Conservation (phyloP, 2,797 vertebrate species). For the Adelosebastes latens region DNA sequence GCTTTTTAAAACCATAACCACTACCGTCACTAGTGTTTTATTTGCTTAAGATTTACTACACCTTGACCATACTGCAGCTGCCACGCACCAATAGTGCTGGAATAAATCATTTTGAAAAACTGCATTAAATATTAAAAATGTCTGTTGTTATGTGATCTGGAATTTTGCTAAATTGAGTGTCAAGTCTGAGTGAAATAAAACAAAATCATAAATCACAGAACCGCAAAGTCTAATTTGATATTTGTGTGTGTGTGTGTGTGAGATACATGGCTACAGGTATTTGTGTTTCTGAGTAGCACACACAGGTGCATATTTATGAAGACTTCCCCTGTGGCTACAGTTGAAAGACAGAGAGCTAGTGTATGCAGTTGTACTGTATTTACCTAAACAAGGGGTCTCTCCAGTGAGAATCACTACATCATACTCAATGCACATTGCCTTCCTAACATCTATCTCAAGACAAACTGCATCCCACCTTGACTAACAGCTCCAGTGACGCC, state of each 20-base stretch:
- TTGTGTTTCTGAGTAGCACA: not conserved
- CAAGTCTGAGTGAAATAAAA: not conserved
- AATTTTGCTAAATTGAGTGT: not conserved
- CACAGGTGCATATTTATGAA: not conserved
- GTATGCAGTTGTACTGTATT: slow-evolving; percentile 3
- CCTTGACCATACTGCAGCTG: not conserved
- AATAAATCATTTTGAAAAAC: not conserved
- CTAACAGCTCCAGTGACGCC: slow-evolving; percentile 25
- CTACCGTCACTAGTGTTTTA: not conserved
- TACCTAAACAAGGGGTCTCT: not conserved
- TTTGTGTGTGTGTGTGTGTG: not conserved
- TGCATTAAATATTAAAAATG: not conserved
- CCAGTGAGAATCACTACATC: not conserved
- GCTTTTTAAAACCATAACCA: not conserved
- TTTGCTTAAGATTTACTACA: not conserved
- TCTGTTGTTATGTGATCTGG: not conserved
- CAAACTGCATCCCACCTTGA: slow-evolving; percentile 14
- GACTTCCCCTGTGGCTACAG: not conserved
- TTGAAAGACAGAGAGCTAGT: not conserved
- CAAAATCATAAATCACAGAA: not conserved
- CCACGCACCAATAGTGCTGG: not conserved
- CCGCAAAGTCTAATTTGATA: not conserved
- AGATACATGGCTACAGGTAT: not conserved
- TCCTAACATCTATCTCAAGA: slow-evolving; percentile 11
- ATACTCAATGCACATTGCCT: not conserved